Percentiles rank a stretch among this genome's conserved stretches.
Conservation (phyloP, 2,888 invertebrate species). For the Zygogramma bicolorata region DNA sequence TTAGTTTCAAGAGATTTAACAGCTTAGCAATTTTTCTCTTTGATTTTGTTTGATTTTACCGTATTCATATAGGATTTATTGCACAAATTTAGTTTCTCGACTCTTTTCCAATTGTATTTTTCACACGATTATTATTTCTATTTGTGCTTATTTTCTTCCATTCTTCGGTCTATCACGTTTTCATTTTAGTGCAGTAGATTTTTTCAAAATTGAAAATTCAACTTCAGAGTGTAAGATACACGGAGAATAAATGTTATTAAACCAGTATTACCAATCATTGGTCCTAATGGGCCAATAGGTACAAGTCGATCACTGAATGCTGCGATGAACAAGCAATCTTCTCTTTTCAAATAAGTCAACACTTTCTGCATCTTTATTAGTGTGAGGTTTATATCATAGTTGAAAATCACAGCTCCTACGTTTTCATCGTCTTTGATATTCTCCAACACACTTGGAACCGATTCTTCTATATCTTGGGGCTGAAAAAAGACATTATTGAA, state of each 20-base stretch:
- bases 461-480: slow-evolving; percentile 16
- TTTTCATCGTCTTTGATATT: slow-evolving; percentile 20
- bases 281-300: slow-evolving; percentile 19
- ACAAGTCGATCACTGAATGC: slow-evolving; percentile 7
- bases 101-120: too few relatives aligned
- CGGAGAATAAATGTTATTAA: not conserved
- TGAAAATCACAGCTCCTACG: slow-evolving; percentile 23
- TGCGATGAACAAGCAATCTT: slow-evolving; percentile 20
- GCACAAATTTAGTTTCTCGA: too few relatives aligned
- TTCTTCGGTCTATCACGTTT: too few relatives aligned
- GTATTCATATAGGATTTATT: too few relatives aligned
- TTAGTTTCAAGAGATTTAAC: too few relatives aligned
- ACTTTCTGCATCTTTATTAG: slow-evolving; percentile 27
- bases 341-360: slow-evolving; percentile 21
- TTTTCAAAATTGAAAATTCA: too few relatives aligned
- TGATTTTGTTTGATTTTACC: too few relatives aligned
- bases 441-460: not conserved
- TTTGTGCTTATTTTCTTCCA: too few relatives aligned
- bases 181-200: too few relatives aligned
- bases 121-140: too few relatives aligned
- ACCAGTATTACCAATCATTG: slow-evolving; percentile 21
- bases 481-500: not conserved
- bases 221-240: too few relatives aligned
- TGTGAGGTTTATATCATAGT: slow-evolving; percentile 18
- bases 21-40: too few relatives aligned